Percentiles rank a stretch among this genome's conserved stretches.
Conservation (phyloP, 2,888 invertebrate species). For the Tubulanus polymorphus region DNA sequence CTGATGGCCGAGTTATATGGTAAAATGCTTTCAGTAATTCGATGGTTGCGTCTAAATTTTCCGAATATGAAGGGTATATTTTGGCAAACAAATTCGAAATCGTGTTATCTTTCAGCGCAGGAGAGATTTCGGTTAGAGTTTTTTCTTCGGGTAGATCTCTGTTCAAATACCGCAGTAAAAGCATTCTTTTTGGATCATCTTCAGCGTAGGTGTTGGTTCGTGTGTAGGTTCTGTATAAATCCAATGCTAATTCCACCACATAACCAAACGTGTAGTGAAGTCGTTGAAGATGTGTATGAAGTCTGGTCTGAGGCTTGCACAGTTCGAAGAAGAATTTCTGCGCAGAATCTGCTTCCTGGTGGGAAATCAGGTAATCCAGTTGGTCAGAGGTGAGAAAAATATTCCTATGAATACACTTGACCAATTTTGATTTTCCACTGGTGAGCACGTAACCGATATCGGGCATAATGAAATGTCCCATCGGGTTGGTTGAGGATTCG, state of each 20-base stretch:
- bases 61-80: not conserved
- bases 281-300: not conserved
- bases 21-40: not conserved
- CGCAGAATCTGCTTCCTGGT: not conserved
- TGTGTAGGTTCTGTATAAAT: not conserved
- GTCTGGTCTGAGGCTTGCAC: not conserved
- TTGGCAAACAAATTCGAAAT: not conserved
- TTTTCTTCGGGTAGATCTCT: not conserved
- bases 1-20: not conserved
- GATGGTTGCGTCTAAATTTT: not conserved
- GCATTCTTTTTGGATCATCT: not conserved
- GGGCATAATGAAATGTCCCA: constrained; percentile 1
- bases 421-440: not conserved
- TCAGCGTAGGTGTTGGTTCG: not conserved
- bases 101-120: not conserved
- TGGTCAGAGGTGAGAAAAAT: not conserved
- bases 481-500: not conserved
- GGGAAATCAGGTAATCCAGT: not conserved
- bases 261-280: not conserved
- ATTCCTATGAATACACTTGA: not conserved
- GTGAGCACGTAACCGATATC: not conserved
- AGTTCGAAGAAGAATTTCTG: not conserved
- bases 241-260: not conserved
- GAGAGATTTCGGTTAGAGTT: not conserved
- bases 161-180: not conserved